These are phyloP conservation scores for Lagopus leucura DNA, from an alignment of 2,113 vertebrate genomes.

Conservation along the genomic window DNA sequence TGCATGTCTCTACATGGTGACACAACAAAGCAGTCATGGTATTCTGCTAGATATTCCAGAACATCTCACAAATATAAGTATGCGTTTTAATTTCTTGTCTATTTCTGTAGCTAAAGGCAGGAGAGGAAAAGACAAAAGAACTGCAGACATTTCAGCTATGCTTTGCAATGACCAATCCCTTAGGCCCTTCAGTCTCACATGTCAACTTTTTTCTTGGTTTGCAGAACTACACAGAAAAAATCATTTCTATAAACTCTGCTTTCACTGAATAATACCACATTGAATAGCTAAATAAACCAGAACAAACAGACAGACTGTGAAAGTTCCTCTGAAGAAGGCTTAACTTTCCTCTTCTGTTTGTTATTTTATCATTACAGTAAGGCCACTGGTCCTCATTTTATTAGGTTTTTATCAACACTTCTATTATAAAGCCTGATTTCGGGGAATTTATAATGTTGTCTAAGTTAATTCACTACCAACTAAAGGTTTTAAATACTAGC, in stretches of 20 bases:
- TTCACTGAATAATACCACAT: slow-evolving; percentile 32
- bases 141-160: not conserved
- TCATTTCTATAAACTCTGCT: slow-evolving; percentile 38
- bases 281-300: slow-evolving; percentile 47
- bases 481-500: not conserved
- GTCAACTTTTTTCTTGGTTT: slow-evolving; percentile 29
- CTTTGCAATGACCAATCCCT: slow-evolving; percentile 31
- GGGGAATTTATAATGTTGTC: not conserved
- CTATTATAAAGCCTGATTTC: not conserved
- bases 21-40: not conserved
- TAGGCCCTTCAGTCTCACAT: not conserved
- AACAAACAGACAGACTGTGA: slow-evolving; percentile 9
- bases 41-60: not conserved
- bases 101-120: not conserved
- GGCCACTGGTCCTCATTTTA: not conserved
- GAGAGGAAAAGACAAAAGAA: slow-evolving; percentile 11
- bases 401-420: slow-evolving; percentile 4
- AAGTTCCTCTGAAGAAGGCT: slow-evolving; percentile 31
- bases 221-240: slow-evolving; percentile 6
- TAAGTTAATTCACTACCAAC: not conserved
- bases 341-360: slow-evolving; percentile 35
- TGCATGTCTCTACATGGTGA: not conserved
- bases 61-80: not conserved
- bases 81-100: not conserved
- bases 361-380: slow-evolving; percentile 13